A percentile compares a stretch with the other conserved stretches of the same genome.
Conservation (phyloP, 2,797 vertebrate species). For the Oophaga sylvatica region DNA sequence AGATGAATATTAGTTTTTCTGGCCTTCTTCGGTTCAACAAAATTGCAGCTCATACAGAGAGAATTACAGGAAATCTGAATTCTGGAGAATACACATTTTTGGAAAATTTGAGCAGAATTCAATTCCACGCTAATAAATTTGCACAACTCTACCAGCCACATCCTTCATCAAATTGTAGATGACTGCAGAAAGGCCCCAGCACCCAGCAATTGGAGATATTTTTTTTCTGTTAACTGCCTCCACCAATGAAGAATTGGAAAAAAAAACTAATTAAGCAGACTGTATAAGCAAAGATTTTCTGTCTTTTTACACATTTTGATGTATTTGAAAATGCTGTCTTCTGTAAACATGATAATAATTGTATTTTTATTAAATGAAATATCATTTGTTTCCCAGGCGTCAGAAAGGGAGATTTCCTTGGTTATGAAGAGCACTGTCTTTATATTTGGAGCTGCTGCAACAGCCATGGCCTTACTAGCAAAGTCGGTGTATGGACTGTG, state of each 20-base stretch:
- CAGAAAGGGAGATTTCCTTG: slow-evolving; percentile 94
- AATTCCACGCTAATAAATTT: no score
- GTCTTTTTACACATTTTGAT: background rate
- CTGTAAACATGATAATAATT: background rate
- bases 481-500: slow-evolving; percentile 94
- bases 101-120: no score
- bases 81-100: no score
- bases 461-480: slow-evolving; percentile 90
- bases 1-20: no score
- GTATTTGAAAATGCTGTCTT: background rate
- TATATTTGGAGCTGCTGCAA: slow-evolving; percentile 91
- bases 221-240: background rate
- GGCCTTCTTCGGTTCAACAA: no score
- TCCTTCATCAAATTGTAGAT: no score
- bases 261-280: background rate
- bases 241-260: background rate
- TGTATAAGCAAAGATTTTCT: background rate
- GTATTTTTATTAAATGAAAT: background rate
- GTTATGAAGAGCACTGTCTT: slow-evolving; percentile 94
- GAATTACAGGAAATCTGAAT: no score
- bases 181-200: no score
- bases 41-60: no score
- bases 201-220: no score
- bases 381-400: slow-evolving; percentile 77
- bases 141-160: no score